Base-by-base conservation (phyloP, 1,140 invertebrate genomes). In the Lepidotrigona ventralis region DNA sequence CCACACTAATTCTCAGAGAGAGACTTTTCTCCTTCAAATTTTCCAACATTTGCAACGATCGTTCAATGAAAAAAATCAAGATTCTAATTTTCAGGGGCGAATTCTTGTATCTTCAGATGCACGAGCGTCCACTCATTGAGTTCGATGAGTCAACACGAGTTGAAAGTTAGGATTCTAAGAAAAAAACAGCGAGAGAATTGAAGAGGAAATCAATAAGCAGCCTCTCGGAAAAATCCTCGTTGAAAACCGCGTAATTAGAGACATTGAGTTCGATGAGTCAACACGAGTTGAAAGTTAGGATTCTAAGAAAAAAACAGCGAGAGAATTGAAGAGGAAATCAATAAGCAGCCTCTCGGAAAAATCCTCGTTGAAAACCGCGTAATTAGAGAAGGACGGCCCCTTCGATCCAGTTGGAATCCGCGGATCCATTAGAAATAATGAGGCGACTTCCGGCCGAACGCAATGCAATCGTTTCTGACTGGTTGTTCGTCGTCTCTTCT, bases 401-500 rank as follows among this genome's bases (percentile, higher is more conserved):
- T 72, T 79, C 54, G 71, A 81, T 81, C 46, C 71, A 39, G 58
- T 84, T 84, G 60, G 78, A 84, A 80, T 80, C 39, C 53, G 85
- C 56, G 53, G 58, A 85, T 85, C 84, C 78, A 89, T 89, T 86
- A 86, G 84, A 86, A 89, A 82, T 88, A 89, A 89, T 53, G 82
- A 89, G 86, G 76, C 81, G 76, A 63, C 73, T 81, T 66, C 58
- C 78, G 58, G 71, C n/a, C 63, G 51, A 81, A 88, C 69, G 73
- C 69, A 78, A 88, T 29, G 74, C 74, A 89, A 88, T 88, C 79
- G 81, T 88, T 86, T 80, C 64, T 83, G 26, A 74, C 73, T 79
- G 29, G 54, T 46, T 54, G 81, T 88, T 86, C 83, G 29, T 76
- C 53, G 76, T 64, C 80, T 68, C 75, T n/a, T 76, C 69, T 83